Evolutionary conservation across 2,113 vertebrate species (phyloP).

Genomic region (Protomyctophum bolini): DNA sequence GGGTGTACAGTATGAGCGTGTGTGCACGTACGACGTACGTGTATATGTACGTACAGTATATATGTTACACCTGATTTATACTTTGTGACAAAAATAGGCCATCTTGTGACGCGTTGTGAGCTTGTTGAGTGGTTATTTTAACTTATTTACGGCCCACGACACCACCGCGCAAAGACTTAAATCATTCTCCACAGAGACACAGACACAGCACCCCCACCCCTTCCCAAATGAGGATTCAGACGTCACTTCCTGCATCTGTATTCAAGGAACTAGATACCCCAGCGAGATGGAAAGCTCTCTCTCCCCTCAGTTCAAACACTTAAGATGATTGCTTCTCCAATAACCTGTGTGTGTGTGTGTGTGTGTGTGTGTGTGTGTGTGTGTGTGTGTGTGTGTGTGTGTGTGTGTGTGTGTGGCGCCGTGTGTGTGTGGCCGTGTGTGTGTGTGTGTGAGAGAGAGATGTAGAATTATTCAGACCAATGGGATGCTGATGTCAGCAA

Average conservation of each 20-base stretch:
- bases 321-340: conserved; percentile 72
- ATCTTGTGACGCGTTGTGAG: too few relatives aligned
- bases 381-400: too few relatives aligned
- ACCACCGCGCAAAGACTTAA: too few relatives aligned
- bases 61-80: too few relatives aligned
- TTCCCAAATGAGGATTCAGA: too few relatives aligned
- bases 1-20: neutral
- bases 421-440: too few relatives aligned
- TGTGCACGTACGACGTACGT: too few relatives aligned
- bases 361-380: too few relatives aligned
- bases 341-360: conserved; percentile 65
- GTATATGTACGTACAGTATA: neutral
- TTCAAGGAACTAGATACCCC: conserved; percentile 50
- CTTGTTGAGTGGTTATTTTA: neutral
- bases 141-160: neutral
- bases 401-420: too few relatives aligned
- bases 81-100: too few relatives aligned
- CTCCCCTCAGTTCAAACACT: conserved; percentile 74
- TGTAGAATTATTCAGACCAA: neutral
- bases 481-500: conserved; percentile 6
- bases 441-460: conserved; percentile 3
- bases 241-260: conserved; percentile 46
- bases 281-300: conserved; percentile 42
- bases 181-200: too few relatives aligned
- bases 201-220: too few relatives aligned